phyloP scores from a whole-genome alignment of 2,113 vertebrate genomes.

The Asarcornis scutulata region DNA sequence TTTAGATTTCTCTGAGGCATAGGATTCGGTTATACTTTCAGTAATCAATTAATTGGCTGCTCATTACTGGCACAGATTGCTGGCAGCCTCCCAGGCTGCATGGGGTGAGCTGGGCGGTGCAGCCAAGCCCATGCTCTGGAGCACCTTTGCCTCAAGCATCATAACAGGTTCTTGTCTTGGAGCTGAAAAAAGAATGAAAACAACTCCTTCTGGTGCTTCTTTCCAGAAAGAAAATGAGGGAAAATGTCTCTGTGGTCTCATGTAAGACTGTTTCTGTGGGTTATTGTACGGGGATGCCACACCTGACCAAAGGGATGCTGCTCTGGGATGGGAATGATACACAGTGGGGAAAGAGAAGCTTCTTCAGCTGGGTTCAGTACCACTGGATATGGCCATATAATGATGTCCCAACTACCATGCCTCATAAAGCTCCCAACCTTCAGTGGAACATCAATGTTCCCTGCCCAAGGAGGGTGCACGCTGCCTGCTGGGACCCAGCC shows the following conservation, averaged over 20 bases:
- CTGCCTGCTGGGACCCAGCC: too few relatives aligned
- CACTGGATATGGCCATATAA: neutral
- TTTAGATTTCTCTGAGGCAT: constrained; percentile 59
- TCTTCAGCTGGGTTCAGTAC: neutral
- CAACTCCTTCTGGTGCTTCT: neutral
- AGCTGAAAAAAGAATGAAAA: neutral
- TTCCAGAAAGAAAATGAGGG: neutral
- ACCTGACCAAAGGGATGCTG: neutral
- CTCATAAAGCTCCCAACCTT: neutral
- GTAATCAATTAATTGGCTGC: constrained; percentile 63
- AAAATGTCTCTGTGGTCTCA: neutral
- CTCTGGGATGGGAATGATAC: rapidly evolving
- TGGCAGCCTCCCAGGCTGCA: neutral
- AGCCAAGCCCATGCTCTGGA: neutral
- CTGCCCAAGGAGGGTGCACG: rapidly evolving
- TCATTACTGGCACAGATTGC: constrained; percentile 36
- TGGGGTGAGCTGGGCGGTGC: neutral
- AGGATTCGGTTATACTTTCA: constrained; percentile 59
- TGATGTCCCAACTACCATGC: rapidly evolving
- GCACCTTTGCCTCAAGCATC: neutral
- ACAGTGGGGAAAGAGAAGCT: neutral
- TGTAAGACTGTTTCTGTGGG: neutral
- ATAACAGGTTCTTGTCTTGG: neutral
- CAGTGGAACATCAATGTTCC: rapidly evolving
- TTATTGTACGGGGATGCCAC: neutral